Percentiles rank a stretch among this genome's conserved stretches.
These are phyloP conservation scores for Balearica regulorum DNA, from an alignment of 2,797 vertebrate species.

Conservation along the genomic window DNA sequence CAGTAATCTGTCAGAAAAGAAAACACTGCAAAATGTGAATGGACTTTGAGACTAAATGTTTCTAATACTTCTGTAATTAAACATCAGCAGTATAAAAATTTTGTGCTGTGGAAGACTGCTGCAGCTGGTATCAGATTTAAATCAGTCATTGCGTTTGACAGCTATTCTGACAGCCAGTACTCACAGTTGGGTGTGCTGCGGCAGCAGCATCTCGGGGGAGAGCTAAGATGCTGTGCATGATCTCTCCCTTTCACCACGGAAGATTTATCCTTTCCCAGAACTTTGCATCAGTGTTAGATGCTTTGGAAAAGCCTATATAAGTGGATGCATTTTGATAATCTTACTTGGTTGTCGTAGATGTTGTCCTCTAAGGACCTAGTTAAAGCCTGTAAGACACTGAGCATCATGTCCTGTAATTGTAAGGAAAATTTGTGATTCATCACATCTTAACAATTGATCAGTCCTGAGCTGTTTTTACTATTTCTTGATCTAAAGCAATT, in stretches of 20 bases:
- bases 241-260: not conserved
- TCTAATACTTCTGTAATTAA: not conserved
- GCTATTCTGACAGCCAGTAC: not conserved
- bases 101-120: not conserved
- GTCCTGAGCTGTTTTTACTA: not conserved
- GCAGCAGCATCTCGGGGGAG: not conserved
- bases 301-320: not conserved
- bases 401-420: not conserved
- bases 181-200: not conserved
- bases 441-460: fast-evolving
- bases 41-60: not conserved
- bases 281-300: not conserved
- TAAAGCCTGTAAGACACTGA: not conserved
- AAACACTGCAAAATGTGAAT: not conserved
- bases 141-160: not conserved
- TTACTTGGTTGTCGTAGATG: not conserved
- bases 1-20: not conserved
- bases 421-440: not conserved
- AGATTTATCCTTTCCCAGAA: not conserved
- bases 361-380: not conserved
- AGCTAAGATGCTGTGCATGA: not conserved
- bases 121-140: not conserved
- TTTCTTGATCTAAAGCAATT: not conserved
- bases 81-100: not conserved
- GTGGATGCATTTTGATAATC: not conserved